Base-by-base conservation (phyloP, 2,797 vertebrate genomes). In the Enteromius unitaeniatus region DNA sequence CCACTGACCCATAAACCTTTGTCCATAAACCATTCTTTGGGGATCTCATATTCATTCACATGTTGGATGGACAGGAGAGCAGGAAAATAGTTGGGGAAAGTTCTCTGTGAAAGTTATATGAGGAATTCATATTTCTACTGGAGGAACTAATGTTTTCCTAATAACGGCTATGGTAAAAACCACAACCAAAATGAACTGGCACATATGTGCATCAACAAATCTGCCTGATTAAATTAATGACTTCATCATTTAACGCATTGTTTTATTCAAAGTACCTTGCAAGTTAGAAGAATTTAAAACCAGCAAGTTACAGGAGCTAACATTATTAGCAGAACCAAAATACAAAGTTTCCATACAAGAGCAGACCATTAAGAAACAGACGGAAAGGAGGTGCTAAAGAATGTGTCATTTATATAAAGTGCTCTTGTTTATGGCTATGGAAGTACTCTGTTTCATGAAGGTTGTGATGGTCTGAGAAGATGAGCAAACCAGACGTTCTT, bases 1-100 rank as follows among this genome's bases (percentile, higher is more conserved):
- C 23, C 84, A 86, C 49, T 88, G 69, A 88, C 70, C 62, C 85
- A 86, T 87, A 86, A 88, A 88, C 87, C 65, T 81, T 72, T 89
- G 73, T 84, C 74, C 85, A 42, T 42, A 84, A 86, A 86, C 70
- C 83, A 86, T 55, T 86, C 60, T 67, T 76, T 55, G 13, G 15
- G 31, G 79, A 79, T 80, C 40, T 79, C 28, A 69, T 86, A 69
- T 15, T 60, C 37, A 68, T 10, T 19, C n/a, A 42, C 13, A 79
- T 23, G 19, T 55, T 55, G 47, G 34, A 76, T 26, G n/a, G 34
- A 83, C 58, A 65, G 23, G 34, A 42, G 7, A 76, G 67, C 23
- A 51, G 37, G 67, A 47, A 74, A 75, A 51, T 62, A 14, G 13
- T 49, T 31, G 58, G 45, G 72, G 1, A 65, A 42, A 23, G 23